Percentiles rank a stretch among this genome's conserved stretches.
Evolutionary conservation across 2,888 invertebrate species (phyloP).

Genomic region (Podotricha telesiphe): DNA sequence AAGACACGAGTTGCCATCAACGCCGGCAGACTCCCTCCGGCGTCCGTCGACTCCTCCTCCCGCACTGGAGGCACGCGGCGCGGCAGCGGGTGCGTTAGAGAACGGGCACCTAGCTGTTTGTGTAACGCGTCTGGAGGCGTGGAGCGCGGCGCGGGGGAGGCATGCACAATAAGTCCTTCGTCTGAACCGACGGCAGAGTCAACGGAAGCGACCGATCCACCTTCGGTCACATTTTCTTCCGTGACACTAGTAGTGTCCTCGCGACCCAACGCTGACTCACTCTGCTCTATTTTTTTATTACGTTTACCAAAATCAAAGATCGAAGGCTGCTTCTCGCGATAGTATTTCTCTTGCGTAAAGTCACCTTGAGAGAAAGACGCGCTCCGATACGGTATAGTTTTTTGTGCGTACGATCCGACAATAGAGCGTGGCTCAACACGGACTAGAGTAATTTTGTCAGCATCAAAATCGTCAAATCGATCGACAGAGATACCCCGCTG

Average conservation of each 20-base stretch:
- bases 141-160: conserved; percentile 70
- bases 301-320: conserved; percentile 75
- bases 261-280: conserved; percentile 53
- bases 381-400: conserved; percentile 90
- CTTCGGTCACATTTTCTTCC: conserved; percentile 70
- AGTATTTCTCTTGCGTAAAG: conserved; percentile 85
- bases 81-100: conserved; percentile 79
- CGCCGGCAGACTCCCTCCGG: conserved; percentile 70
- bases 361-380: conserved; percentile 95
- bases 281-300: conserved; percentile 54
- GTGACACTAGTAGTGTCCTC: conserved; percentile 66
- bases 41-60: conserved; percentile 64
- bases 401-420: conserved; percentile 85
- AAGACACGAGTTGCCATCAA: conserved; percentile 73
- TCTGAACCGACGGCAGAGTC: conserved; percentile 86
- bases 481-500: conserved; percentile 76
- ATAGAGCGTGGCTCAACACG: conserved; percentile 85
- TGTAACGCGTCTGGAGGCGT: conserved; percentile 77
- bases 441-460: conserved; percentile 78
- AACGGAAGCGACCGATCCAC: conserved; percentile 82
- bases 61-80: conserved; percentile 72
- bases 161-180: conserved; percentile 78
- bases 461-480: conserved; percentile 75
- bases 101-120: conserved; percentile 78
- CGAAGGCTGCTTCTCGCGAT: conserved; percentile 68